Conservation (phyloP, 1,140 invertebrate species). For the Plectrocnemia conspersa region DNA sequence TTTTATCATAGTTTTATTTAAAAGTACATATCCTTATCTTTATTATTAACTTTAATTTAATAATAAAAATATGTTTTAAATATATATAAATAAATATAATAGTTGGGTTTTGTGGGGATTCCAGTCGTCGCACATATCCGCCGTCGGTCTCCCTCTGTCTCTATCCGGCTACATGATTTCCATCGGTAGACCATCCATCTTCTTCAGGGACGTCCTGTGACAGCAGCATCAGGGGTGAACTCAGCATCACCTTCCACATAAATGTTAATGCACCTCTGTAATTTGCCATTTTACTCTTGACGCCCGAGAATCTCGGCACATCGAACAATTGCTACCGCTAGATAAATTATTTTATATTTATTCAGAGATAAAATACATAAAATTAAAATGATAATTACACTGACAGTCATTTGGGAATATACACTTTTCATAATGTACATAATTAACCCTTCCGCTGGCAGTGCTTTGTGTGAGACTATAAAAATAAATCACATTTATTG, state of each 20-base stretch:
- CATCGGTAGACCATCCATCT: slow-evolving; percentile 35
- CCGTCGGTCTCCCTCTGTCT: slow-evolving; percentile 17
- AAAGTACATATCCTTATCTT: not conserved
- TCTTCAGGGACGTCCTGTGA: slow-evolving; percentile 32
- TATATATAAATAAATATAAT: no score
- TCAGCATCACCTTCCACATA: slow-evolving; percentile 23
- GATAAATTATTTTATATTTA: no score
- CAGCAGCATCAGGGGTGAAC: slow-evolving; percentile 28
- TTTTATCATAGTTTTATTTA: not conserved
- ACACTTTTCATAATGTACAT: no score
- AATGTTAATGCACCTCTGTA: slow-evolving; percentile 25
- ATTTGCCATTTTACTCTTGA: slow-evolving; percentile 24
- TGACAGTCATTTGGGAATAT: no score
- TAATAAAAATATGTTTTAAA: no score
- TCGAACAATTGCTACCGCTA: not conserved
- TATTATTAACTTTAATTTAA: not conserved
- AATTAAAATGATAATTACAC: no score
- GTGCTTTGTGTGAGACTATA: no score
- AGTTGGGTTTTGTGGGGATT: no score
- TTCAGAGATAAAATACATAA: no score
- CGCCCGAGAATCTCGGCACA: not conserved
- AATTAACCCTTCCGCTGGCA: no score
- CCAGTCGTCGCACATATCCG: slow-evolving; percentile 20
- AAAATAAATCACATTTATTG: no score
- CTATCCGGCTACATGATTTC: slow-evolving; percentile 32